Evolutionary conservation across 2,888 invertebrate species (phyloP), one percentile per base, ranked within the genome.

Genomic region (Oasisia sp.): DNA sequence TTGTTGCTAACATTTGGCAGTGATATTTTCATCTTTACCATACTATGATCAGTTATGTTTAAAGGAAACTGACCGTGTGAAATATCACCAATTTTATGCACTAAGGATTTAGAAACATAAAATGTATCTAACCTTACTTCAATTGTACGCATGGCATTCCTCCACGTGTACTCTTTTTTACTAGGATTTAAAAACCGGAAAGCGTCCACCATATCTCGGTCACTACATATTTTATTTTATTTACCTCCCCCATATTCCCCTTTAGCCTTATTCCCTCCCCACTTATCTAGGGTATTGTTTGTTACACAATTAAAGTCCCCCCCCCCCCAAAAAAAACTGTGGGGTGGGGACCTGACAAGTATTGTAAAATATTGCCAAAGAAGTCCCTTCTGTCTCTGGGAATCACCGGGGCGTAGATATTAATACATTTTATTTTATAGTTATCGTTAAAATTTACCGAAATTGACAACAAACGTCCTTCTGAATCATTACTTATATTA

Each of bases 221-320:
- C 90, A 14, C 19, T 90, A 44, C 90, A 90, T 11, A 90, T n/a
- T n/a, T 4, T 14, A 19, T 90, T 90, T n/a, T 19, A 14, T 3
- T 90, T 90, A 19, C 27, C 90, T 14, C 90, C 27, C 27, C 90
- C 90, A 90, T 19, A 90, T 90, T 90, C 90, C 11, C 90, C 90
- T 19, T 90, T 19, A 3, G 2, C 3, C 8, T 11, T n/a, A 44
- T 27, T 90, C 7, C 90, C 90, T 90, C 90, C 90, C 7, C 90
- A 19, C 27, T 90, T 90, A 44, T 90, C 90, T 90, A 90, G 44
- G 3, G 9, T 90, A 19, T 27, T n/a, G 2, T 90, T 19, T 90
- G 44, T 44, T 2, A 14, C 90, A 90, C 90, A 90, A 90, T 90
- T 90, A 90, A 90, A 90, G 19, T 90, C 90, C 19, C 90, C 90